Base-by-base conservation (phyloP, 2,888 invertebrate species). In the Drosophila austrosaltans region DNA sequence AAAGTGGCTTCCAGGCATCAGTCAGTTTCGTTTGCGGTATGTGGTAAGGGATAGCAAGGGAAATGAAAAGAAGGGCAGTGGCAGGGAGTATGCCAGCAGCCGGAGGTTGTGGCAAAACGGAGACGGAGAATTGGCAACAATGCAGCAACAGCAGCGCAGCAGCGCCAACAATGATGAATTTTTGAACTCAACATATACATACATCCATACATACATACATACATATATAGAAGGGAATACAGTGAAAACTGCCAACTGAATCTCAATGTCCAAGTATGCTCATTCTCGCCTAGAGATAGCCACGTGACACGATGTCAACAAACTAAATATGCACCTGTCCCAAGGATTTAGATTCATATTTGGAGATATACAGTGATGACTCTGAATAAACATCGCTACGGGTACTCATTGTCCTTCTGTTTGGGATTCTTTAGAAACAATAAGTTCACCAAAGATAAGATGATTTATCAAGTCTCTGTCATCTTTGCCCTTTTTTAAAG, bases 1-100 rank as follows among this genome's bases (percentile, higher is more conserved):
- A 91, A 89, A 87, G 89, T 91, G 78, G 89, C 92, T 88, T 67
- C 69, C 76, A 90, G 92, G 75, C 85, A 87, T 79, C 89, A 80
- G 89, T 87, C 85, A 87, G 83, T 84, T 88, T 84, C 84, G 86
- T 82, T 74, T 82, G 82, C 82, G 86, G 82, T 88, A 82, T 82
- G 88, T 87, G 86, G 63, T 60, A 53, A 30, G 48, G 16, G 30
- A 69, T 64, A 63, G 63, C 65, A 53, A 57, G 58, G 82, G 78
- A 75, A 79, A 69, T 76, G 76, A 62, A 63, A 53, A 57, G 72
- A 61, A 25, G 25, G 42, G 12, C 32, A 53, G 6, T 30, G 30
- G 30, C 30, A 8, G 36, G 28, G 75, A 5, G 62, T 22, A n/a
- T 4, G 16, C n/a, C 16, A 10, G 30, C 10, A 32, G 22, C 28